phyloP scores from a whole-genome alignment of 2,113 vertebrate species.

The Rhynchopsitta pachyrhyncha region DNA sequence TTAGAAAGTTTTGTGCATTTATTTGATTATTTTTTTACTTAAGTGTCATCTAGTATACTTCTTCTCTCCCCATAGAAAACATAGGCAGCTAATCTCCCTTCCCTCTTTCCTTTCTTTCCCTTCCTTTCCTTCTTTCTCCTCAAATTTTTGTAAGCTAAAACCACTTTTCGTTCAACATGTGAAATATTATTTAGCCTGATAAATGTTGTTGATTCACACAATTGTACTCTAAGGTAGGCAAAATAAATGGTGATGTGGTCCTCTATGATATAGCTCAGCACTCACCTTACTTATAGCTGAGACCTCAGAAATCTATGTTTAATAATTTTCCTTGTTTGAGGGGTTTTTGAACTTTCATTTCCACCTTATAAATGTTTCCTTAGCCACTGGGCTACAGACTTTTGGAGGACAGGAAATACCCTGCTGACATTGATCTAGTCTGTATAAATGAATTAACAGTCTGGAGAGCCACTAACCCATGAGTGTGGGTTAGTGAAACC shows the following conservation, averaged over 20 bases:
- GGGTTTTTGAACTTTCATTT: not conserved
- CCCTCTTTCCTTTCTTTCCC: not conserved
- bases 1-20: not conserved
- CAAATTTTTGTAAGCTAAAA: not conserved
- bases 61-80: not conserved
- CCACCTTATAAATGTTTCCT: not conserved
- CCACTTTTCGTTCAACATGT: not conserved
- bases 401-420: not conserved
- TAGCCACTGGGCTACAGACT: not conserved
- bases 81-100: not conserved
- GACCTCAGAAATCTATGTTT: not conserved
- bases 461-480: not conserved
- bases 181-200: not conserved
- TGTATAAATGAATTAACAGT: not conserved
- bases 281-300: not conserved
- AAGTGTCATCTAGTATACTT: not conserved
- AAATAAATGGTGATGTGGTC: not conserved
- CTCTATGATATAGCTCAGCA: not conserved
- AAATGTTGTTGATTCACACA: not conserved
- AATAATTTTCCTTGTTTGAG: not conserved
- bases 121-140: not conserved
- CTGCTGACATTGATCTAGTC: not conserved
- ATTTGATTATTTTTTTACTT: accelerated
- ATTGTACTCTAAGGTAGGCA: not conserved
- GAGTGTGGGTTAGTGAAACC: not conserved